Evolutionary conservation across 2,888 invertebrate species (phyloP).

Genomic region (Cyclophora albipunctata): DNA sequence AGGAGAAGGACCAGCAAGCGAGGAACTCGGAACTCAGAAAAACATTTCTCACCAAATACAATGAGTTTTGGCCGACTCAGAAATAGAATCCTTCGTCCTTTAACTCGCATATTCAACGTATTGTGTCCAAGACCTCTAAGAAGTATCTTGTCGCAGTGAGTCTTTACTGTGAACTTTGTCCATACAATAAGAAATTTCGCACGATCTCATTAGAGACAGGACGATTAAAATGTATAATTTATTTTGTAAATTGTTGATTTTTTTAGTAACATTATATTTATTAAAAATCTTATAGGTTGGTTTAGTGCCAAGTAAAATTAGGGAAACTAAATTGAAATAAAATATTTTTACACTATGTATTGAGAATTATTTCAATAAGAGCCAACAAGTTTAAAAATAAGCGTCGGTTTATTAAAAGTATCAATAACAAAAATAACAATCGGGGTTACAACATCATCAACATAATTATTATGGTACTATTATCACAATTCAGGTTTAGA

Average conservation of each 20-base stretch:
- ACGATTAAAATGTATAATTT: slow-evolving; percentile 7
- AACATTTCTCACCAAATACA: slow-evolving; percentile 68
- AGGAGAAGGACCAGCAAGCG: slow-evolving; percentile 78
- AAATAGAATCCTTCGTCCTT: slow-evolving; percentile 33
- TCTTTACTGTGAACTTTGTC: neutral
- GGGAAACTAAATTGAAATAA: slow-evolving; percentile 33
- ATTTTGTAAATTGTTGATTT: slow-evolving; percentile 17
- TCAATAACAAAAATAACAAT: neutral
- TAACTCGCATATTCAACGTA: no score
- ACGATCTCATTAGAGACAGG: neutral
- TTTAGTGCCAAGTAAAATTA: slow-evolving; percentile 21
- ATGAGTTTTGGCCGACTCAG: slow-evolving; percentile 65
- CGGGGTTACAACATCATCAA: neutral
- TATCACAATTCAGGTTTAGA: slow-evolving; percentile 48
- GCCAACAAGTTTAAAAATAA: neutral
- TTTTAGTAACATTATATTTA: slow-evolving; percentile 13
- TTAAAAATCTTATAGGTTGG: slow-evolving; percentile 14
- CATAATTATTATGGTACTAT: neutral
- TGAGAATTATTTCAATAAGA: no score
- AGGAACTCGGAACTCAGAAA: slow-evolving; percentile 77
- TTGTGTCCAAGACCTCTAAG: no score
- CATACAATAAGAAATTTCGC: neutral
- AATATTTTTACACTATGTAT: slow-evolving; percentile 13
- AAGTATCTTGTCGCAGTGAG: neutral
- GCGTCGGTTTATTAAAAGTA: neutral